phyloP scores from a whole-genome alignment of 2,113 vertebrate genomes.

The Bubo bubo region DNA sequence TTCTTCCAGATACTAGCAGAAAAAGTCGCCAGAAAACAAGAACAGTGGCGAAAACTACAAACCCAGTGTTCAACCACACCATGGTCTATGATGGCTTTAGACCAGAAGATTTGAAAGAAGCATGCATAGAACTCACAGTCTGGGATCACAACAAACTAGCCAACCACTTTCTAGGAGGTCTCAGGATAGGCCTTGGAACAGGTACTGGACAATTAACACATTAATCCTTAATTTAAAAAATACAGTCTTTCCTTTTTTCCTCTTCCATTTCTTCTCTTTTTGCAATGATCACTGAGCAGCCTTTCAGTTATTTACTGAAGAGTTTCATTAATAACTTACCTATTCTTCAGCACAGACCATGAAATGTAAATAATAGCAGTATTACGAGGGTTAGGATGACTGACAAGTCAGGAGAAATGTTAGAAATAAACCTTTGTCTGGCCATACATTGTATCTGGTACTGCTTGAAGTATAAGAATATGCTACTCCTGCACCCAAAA shows the following conservation, averaged over 20 bases:
- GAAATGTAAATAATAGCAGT: background rate
- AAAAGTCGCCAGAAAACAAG: conserved; percentile 91
- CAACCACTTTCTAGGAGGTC: conserved; percentile 89
- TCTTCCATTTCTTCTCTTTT: background rate
- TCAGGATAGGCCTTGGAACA: conserved; percentile 90
- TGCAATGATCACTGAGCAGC: background rate
- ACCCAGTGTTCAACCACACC: conserved; percentile 92
- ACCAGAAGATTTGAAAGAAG: conserved; percentile 86
- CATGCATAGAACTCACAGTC: conserved; percentile 90
- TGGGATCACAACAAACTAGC: conserved; percentile 90
- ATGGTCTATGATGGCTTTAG: conserved; percentile 93
- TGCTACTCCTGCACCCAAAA: background rate
- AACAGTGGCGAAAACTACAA: conserved; percentile 83
- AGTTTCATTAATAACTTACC: background rate
- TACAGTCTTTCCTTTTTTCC: background rate
- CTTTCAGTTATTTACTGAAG: background rate
- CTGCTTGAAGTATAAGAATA: background rate
- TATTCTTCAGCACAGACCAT: background rate
- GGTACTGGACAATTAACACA: conserved; percentile 68
- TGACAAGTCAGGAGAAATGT: background rate
- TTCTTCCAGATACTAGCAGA: conserved; percentile 88
- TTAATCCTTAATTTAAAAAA: background rate
- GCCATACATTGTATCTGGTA: background rate
- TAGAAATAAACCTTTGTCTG: background rate
- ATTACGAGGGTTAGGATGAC: background rate